Evolutionary conservation across 2,113 vertebrate genomes (phyloP).

Genomic region (Nansenia antarctica): DNA sequence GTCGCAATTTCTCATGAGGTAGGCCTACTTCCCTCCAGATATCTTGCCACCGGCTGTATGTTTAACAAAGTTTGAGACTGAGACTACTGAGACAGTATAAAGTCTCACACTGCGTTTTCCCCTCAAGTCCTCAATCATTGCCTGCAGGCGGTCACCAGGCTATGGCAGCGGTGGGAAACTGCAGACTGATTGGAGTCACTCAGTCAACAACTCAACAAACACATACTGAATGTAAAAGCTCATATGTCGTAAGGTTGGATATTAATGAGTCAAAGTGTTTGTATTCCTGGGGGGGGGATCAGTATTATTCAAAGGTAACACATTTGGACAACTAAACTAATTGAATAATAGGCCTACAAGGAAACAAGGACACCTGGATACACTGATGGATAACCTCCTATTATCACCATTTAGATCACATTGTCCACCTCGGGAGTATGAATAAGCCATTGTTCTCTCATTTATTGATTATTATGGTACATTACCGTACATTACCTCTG

Average conservation of each 20-base stretch:
- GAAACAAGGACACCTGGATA: no score
- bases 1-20: neutral
- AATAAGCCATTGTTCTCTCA: neutral
- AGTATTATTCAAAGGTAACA: no score
- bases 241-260: no score
- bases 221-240: no score
- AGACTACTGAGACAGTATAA: neutral
- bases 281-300: no score
- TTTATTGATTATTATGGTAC: conserved; percentile 8
- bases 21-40: neutral
- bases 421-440: neutral
- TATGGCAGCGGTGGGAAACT: neutral
- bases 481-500: neutral
- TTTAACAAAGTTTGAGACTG: neutral
- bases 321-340: no score
- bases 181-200: no score
- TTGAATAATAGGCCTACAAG: no score
- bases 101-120: neutral
- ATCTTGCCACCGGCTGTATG: neutral
- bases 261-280: no score
- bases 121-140: neutral
- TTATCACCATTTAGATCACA: neutral
- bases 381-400: neutral
- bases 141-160: neutral
- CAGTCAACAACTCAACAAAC: no score